Base-by-base conservation (phyloP, 2,797 vertebrate species). In the Cottoperca gobio region DNA sequence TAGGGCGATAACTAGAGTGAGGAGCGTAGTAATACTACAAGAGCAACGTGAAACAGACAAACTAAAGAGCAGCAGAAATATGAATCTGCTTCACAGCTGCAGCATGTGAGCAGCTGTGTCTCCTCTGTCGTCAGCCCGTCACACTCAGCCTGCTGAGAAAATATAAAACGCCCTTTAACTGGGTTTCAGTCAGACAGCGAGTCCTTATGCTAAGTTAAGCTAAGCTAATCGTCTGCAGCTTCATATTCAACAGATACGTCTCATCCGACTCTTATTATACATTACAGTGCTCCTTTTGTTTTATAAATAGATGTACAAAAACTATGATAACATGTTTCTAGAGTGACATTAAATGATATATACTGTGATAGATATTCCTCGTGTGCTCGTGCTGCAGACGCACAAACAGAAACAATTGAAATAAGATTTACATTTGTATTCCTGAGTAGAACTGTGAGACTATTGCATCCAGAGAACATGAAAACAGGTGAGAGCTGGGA, bases 101-200 rank as follows among this genome's bases (percentile, higher is more conserved):
- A n/a, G n/a, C n/a, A n/a, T n/a, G n/a, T n/a, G n/a, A n/a, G n/a
- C n/a, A n/a, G n/a, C n/a, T n/a, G n/a, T n/a, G n/a, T n/a, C n/a
- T n/a, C n/a, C n/a, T n/a, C n/a, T n/a, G n/a, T n/a, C n/a, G n/a
- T n/a, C n/a, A 73, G 73, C 79, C 84, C 74, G 61, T 81, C 78
- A 48, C 26, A 66, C 79, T 88, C 52, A 84, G 70, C 50, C 61
- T 72, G 46, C 73, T 89, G 72, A 81, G 58, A 68, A 70, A 86
- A 83, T 78, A 86, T 76, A 81, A 85, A 79, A 58, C 42, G 70
- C 78, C 90, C 63, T 64, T 67, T 65, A 74, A 73, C 33, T 45
- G 37, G 28, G 52, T 31, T 70, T 68, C 17, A 66, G 43, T 60
- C 70, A n/a, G 42, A 57, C 61, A 63, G 64, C 12, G 0, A n/a